Base-by-base conservation (phyloP, 1,140 invertebrate species). In the Drosophila santomea region DNA sequence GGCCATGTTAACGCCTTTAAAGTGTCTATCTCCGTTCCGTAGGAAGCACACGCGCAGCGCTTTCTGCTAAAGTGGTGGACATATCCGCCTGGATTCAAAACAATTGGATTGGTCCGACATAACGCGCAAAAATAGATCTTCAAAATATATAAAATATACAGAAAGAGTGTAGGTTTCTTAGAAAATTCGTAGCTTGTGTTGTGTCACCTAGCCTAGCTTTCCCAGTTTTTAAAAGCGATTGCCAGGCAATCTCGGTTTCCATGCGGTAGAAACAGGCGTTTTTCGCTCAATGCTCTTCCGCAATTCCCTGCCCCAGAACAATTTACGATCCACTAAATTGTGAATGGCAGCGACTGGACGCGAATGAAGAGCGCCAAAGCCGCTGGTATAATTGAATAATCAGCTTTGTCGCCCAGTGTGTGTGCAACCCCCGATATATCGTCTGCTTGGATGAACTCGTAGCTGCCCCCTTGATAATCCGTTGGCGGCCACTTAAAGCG, bases 361-460 rank as follows among this genome's bases (percentile, higher is more conserved):
- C 63, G 74, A 69, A 80, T 84, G 80, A 76, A 76, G 80, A 84
- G 80, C 80, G 45, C 59, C 80, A 54, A 66, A 85, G 59, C 74
- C 62, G 82, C 82, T 88, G 83, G 58, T 52, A 78, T 80, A 89
- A 88, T 88, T 88, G 83, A 89, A 88, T 89, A 88, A 88, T 89
- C 84, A 80, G 80, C 83, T 80, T 73, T 47, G 59, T 83, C 61
- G 66, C 83, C 60, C 74, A 78, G 64, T 68, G 67, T 74, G 68
- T 59, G 56, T 45, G 55, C 59, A 55, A 66, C 64, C 82, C 44
- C 67, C 44, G 76, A 80, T 57, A 20, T 20, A 20, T 20, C 20
- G 20, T 20, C 0, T 2, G 71, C 66, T 36, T 38, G 20, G 11
- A 28, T 39, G 56, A 32, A 20, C 47, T 47, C 28, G n/a, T 3